Evolutionary conservation across 2,113 vertebrate species (phyloP).

Genomic region (Thermophis baileyi): DNA sequence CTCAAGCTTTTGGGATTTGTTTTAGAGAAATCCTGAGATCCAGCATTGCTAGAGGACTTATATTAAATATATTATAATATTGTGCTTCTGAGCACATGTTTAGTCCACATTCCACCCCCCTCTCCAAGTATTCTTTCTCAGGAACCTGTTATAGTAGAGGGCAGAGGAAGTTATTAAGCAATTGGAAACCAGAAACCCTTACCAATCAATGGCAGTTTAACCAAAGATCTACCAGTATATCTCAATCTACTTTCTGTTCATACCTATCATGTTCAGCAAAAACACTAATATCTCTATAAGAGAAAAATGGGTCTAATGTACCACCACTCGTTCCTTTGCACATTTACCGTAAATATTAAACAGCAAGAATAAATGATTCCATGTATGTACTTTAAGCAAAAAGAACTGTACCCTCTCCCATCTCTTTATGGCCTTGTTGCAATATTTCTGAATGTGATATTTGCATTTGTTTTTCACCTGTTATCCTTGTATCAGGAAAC

Average conservation of each 20-base stretch:
- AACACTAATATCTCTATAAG: background rate
- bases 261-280: background rate
- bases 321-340: background rate
- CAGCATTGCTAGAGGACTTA: background rate
- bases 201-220: background rate
- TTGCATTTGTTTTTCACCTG: background rate
- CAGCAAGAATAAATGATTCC: background rate
- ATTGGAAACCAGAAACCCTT: background rate
- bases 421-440: background rate
- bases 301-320: background rate
- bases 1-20: background rate
- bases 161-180: background rate
- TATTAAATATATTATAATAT: background rate
- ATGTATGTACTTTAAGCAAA: conserved; percentile 18
- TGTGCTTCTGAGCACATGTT: background rate
- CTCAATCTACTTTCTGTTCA: background rate
- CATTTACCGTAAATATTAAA: background rate
- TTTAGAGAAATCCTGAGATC: background rate
- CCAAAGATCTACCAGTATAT: background rate
- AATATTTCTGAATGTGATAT: background rate
- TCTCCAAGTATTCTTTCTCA: background rate
- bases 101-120: background rate
- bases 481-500: background rate
- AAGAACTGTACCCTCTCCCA: background rate
- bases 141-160: background rate